Evolutionary conservation across 2,888 invertebrate species (phyloP).

Genomic region (Eristalis arbustorum): DNA sequence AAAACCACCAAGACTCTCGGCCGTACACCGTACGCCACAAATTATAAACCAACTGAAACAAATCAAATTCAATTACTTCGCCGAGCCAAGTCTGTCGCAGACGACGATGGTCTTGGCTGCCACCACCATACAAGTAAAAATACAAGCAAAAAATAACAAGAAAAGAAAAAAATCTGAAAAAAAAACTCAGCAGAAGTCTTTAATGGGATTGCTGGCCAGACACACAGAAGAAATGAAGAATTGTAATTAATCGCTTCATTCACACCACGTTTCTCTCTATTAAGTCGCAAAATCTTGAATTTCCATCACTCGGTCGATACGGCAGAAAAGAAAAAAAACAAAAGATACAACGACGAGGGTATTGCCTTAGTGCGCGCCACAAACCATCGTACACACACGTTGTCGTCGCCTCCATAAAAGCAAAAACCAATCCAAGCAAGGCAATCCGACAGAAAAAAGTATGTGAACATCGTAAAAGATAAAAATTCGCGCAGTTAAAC

Average conservation of each 20-base stretch:
- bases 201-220: neutral
- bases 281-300: conserved; percentile 31
- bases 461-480: conserved; percentile 16
- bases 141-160: neutral
- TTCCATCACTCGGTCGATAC: conserved; percentile 20
- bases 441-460: conserved; percentile 13
- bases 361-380: conserved; percentile 4
- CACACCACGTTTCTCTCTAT: conserved; percentile 45
- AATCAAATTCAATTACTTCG: conserved; percentile 54
- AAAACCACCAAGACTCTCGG: neutral
- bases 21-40: neutral
- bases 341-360: neutral
- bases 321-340: neutral
- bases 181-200: conserved; percentile 9
- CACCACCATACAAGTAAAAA: neutral
- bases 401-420: conserved; percentile 13
- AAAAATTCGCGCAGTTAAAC: conserved; percentile 5
- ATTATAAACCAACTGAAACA: conserved; percentile 31
- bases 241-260: conserved; percentile 60
- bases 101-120: neutral
- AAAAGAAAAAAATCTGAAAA: neutral
- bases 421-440: neutral
- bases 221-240: conserved; percentile 19
- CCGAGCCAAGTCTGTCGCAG: neutral
- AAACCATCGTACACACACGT: conserved; percentile 10